These are phyloP conservation scores for Nasonia oneida DNA, from an alignment of 2,888 invertebrate species.

Conservation along the genomic window DNA sequence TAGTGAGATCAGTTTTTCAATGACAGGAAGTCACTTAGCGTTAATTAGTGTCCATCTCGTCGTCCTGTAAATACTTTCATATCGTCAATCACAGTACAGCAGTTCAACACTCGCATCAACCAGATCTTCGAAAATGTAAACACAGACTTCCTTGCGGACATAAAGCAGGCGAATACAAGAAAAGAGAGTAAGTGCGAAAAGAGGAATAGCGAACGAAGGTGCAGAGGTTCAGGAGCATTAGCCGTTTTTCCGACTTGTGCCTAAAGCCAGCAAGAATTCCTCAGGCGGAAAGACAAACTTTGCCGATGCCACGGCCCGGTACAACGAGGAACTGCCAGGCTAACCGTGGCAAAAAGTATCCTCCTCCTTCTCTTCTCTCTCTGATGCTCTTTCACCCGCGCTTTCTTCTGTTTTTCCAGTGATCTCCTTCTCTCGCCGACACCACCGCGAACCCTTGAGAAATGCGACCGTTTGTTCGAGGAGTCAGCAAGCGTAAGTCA, in stretches of 20 bases:
- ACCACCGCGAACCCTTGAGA: conserved; percentile 31
- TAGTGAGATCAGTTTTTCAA: too few relatives aligned
- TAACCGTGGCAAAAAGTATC: conserved; percentile 39
- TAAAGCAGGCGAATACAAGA: conserved; percentile 8
- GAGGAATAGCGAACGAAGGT: background rate
- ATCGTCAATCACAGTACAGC: background rate
- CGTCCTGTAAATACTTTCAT: background rate
- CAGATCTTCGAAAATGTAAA: background rate
- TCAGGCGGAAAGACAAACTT: conserved; percentile 64
- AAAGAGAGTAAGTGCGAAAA: conserved; percentile 38
- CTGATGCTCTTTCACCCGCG: background rate
- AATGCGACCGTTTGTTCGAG: conserved; percentile 45
- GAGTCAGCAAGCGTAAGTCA: conserved; percentile 48
- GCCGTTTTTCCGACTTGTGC: conserved; percentile 52
- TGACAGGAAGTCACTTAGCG: too few relatives aligned
- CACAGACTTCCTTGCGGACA: background rate
- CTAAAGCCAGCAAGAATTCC: conserved; percentile 54
- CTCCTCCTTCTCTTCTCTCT: conserved; percentile 8
- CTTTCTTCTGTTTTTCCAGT: background rate
- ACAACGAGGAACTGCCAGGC: conserved; percentile 35
- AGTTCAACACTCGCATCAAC: too few relatives aligned
- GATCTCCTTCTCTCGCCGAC: background rate
- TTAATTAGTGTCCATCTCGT: background rate
- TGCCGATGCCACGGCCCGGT: conserved; percentile 39
- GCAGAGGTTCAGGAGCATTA: conserved; percentile 26